Conservation (phyloP, 1,140 invertebrate genomes). For the Manduca sexta region DNA sequence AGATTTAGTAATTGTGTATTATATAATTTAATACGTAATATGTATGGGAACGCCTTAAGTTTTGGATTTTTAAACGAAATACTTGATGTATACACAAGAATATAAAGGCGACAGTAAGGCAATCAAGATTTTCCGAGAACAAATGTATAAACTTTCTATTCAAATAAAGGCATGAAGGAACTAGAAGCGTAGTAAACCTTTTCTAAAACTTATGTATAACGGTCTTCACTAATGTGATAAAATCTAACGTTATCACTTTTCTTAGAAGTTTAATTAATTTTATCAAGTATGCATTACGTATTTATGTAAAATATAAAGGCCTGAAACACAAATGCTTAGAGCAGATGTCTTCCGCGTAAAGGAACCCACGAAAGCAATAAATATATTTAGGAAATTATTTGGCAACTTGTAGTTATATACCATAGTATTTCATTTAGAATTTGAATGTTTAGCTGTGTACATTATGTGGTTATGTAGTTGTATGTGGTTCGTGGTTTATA, state of each 20-base stretch:
- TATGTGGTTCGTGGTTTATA: constrained; percentile 12
- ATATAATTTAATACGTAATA: not conserved
- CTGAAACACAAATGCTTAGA: constrained; percentile 12
- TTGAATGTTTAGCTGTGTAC: constrained; percentile 32
- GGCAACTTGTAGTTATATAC: constrained; percentile 7
- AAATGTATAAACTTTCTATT: not conserved
- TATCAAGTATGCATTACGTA: constrained; percentile 1
- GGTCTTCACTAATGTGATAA: too few relatives aligned
- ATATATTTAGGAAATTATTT: constrained; percentile 30
- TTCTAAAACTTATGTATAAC: not conserved
- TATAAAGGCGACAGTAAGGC: too few relatives aligned
- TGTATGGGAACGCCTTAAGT: too few relatives aligned
- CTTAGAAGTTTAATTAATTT: not conserved
- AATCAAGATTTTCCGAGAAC: not conserved
- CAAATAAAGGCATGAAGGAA: not conserved
- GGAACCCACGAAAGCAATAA: constrained; percentile 38
- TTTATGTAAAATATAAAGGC: constrained; percentile 8
- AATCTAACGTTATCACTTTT: not conserved
- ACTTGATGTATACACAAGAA: too few relatives aligned
- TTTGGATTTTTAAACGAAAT: too few relatives aligned
- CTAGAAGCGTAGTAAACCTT: too few relatives aligned
- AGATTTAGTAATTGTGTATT: not conserved
- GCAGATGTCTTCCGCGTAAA: constrained; percentile 33
- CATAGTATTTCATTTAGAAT: constrained; percentile 26
- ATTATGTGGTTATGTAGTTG: constrained; percentile 12